Base-by-base conservation (phyloP, 1,140 invertebrate genomes). In the Bombus sylvicola region DNA sequence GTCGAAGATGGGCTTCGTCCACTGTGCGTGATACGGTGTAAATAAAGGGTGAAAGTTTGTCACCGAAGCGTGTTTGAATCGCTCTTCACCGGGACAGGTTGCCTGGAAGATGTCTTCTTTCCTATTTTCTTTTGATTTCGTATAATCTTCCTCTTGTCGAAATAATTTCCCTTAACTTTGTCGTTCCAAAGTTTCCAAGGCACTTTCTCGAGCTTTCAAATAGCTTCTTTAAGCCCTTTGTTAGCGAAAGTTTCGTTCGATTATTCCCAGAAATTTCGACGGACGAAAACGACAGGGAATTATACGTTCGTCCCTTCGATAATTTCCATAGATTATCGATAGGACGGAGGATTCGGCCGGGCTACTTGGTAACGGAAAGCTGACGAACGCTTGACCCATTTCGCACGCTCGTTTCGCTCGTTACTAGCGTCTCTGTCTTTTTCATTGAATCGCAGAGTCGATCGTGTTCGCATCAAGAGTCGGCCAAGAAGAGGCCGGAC, bases 41-140 rank as follows among this genome's bases (percentile, higher is more conserved):
- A 83, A 83, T 83, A 83, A 83, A 64, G 80, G 53, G 22, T 6
- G 13, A 59, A 82, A 41, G 80, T 74, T 43, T 82, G 8, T 31
- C 22, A 18, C 18, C 31, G 15, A 6, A 31, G 37, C 13, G 13
- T 64, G 69, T 74, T 72, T 25, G 28, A 9, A 15, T 72, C 28
- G 5, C 13, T 57, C 13, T 13, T 22, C 6, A 9, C 3, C 13
- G 2, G 10, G 15, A 28, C 41, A 43, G 41, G 71, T 39, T 31
- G 76, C 59, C 2, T 25, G 15, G 31, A 34, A 28, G 1, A 25
- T 39, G 13, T 37, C 37, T 72, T 5, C 2, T 22, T 18, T 3
- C 66, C 41, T n/a, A 9, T 31, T 73, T 10, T 10, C 28, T 47
- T 10, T 28, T 22, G 8, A 34, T 37, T 6, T 34, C 31, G 9